These are phyloP conservation scores for Abscondita cerata DNA, from an alignment of 2,888 invertebrate genomes.

Conservation along the genomic window DNA sequence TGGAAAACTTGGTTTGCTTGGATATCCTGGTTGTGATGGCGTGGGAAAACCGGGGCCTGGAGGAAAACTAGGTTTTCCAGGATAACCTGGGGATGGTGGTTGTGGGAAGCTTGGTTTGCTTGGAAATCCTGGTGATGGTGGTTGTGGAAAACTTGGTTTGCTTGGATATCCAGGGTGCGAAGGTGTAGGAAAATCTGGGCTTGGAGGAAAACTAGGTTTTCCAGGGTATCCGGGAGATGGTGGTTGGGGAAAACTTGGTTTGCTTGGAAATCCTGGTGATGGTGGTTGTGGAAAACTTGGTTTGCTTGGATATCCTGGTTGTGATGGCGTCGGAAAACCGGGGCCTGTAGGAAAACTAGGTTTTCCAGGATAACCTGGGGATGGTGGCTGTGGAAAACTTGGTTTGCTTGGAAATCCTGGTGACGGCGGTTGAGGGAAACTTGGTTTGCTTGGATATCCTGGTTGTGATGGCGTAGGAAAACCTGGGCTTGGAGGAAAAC, in stretches of 20 bases:
- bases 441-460: conserved; percentile 63
- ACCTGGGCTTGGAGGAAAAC: neutral
- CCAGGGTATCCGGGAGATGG: neutral
- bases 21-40: conserved; percentile 1
- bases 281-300: conserved; percentile 11
- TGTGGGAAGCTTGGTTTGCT: neutral
- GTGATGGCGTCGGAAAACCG: conserved; percentile 3
- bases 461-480: neutral
- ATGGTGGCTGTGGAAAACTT: neutral
- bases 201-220: neutral
- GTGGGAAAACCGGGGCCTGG: neutral
- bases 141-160: conserved; percentile 20
- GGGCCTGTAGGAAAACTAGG: conserved; percentile 14
- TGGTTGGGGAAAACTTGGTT: conserved; percentile 11
- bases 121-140: neutral
- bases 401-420: conserved; percentile 3
- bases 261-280: neutral
- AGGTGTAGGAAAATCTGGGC: neutral
- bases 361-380: conserved; percentile 20
- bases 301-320: conserved; percentile 6
- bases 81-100: conserved; percentile 5
- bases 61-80: conserved; percentile 23
- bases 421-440: conserved; percentile 7
- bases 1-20: conserved; percentile 63
- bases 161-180: conserved; percentile 14